Percentiles rank a stretch among this genome's conserved stretches.
These are phyloP conservation scores for Bugula neritina DNA, from an alignment of 2,888 invertebrate species.

Conservation along the genomic window DNA sequence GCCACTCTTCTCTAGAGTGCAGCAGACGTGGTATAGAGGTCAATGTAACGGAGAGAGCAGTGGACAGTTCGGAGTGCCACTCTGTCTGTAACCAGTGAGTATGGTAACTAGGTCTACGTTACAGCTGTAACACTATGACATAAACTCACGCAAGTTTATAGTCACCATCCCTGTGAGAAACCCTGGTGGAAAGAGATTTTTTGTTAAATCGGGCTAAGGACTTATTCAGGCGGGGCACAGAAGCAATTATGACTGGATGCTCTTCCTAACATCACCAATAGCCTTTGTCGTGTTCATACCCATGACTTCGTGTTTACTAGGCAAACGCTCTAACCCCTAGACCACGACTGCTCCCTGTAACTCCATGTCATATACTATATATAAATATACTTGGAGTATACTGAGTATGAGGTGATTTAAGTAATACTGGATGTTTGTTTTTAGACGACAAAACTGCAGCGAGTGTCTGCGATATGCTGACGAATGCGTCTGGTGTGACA, in stretches of 20 bases:
- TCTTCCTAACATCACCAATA: slow-evolving; percentile 5
- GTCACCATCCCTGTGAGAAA: too few relatives aligned
- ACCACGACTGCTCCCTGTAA: too few relatives aligned
- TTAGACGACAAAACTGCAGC: slow-evolving; percentile 43
- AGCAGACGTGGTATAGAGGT: slow-evolving; percentile 49
- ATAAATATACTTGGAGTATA: not conserved
- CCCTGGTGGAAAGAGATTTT: too few relatives aligned
- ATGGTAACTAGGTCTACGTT: not conserved
- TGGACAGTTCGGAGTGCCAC: slow-evolving; percentile 63
- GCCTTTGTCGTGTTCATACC: too few relatives aligned
- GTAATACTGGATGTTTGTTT: too few relatives aligned
- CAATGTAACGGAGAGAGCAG: not conserved
- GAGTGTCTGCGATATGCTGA: slow-evolving; percentile 75
- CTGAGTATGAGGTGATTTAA: too few relatives aligned
- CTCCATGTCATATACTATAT: slow-evolving; percentile 5
- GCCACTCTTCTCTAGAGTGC: slow-evolving; percentile 62
- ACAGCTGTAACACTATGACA: too few relatives aligned
- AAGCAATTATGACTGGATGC: slow-evolving; percentile 60
- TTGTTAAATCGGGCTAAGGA: too few relatives aligned
- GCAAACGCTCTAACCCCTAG: too few relatives aligned
- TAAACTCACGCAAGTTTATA: too few relatives aligned
- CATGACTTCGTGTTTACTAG: too few relatives aligned
- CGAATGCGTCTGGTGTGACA: slow-evolving; percentile 92
- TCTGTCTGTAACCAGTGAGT: slow-evolving; percentile 71
- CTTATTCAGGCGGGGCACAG: slow-evolving; percentile 50